A percentile compares a stretch with the other conserved stretches of the same genome.
These are phyloP conservation scores for Euborellia annulipes DNA, from an alignment of 1,140 invertebrate genomes.

Conservation along the genomic window DNA sequence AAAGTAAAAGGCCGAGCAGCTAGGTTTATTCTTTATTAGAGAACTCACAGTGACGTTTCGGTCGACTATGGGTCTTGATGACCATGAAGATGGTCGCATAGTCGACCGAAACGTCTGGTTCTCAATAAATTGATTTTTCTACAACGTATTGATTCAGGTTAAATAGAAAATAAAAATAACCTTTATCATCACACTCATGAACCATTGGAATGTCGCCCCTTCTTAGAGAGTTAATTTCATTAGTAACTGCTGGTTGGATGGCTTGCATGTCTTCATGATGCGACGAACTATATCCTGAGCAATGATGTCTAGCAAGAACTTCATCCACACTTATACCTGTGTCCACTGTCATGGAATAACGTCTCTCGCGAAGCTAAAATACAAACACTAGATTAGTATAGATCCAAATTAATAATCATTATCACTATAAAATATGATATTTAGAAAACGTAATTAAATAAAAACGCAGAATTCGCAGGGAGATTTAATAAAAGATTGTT, in stretches of 20 bases:
- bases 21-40: no score
- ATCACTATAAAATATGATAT: no score
- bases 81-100: no score
- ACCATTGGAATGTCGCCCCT: conserved; percentile 52
- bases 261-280: conserved; percentile 13
- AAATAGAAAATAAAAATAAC: conserved; percentile 14
- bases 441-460: no score
- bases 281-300: conserved; percentile 15
- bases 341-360: conserved; percentile 26
- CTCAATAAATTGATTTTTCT: no score
- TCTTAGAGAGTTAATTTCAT: conserved; percentile 16
- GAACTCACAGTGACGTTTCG: no score
- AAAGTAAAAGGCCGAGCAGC: conserved; percentile 1
- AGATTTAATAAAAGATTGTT: no score
- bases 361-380: conserved; percentile 28
- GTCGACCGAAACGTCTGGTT: no score
- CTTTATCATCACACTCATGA: conserved; percentile 46
- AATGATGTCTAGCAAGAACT: conserved; percentile 17
- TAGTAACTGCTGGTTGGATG: conserved; percentile 16
- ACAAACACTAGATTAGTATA: not conserved
- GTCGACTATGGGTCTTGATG: no score
- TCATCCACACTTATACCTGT: conserved; percentile 19
- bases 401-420: no score
- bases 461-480: no score
- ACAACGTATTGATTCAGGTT: no score